Conservation (phyloP, 1,140 invertebrate species). For the Scylla paramamosain region DNA sequence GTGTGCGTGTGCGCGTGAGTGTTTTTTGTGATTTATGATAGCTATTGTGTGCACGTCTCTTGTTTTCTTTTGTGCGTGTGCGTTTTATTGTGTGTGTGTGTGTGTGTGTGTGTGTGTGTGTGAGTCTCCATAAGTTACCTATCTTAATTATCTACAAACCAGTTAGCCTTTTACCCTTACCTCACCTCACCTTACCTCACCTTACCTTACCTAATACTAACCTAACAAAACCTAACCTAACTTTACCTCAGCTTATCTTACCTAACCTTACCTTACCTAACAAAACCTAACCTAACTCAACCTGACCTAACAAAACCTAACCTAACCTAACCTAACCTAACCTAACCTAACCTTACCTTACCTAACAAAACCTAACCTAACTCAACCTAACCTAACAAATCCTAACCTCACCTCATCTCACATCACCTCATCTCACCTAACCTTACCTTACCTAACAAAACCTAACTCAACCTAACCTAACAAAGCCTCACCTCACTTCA, state of each 20-base stretch:
- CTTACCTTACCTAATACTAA: not conserved
- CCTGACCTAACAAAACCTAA: no score
- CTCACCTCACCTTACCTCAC: not conserved
- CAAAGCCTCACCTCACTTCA: not conserved
- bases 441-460: not conserved
- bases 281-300: not conserved
- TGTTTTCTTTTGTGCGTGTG: no score
- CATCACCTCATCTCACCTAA: not conserved
- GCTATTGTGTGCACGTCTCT: no score
- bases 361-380: not conserved
- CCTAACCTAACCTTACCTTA: no score
- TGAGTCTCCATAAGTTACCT: not conserved
- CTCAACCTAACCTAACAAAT: not conserved
- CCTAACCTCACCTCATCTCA: no score
- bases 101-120: constrained; percentile 29
- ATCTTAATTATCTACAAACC: no score
- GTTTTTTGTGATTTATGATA: not conserved
- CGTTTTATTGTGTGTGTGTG: not conserved
- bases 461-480: not conserved
- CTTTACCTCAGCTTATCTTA: not conserved
- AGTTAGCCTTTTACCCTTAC: no score
- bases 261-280: not conserved
- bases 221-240: not conserved
- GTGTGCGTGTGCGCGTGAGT: not conserved
- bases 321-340: not conserved